Evolutionary conservation across 53 echinoderm and acorn worm species (phyloP).

Genomic region (Stichopus horrens): DNA sequence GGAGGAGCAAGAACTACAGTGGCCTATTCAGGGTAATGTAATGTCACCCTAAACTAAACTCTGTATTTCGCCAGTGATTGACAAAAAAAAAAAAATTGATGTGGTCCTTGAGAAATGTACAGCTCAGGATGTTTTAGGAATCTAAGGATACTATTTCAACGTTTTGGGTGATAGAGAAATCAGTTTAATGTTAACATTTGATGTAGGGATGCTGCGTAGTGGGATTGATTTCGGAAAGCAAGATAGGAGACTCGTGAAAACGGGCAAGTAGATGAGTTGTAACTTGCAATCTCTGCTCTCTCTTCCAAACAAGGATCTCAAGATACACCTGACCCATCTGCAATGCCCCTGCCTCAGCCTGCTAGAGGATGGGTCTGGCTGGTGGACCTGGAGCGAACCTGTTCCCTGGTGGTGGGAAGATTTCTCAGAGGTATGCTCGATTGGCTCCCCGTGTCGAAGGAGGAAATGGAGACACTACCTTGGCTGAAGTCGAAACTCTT

Average conservation of each 20-base stretch:
- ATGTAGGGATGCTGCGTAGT: too few relatives aligned
- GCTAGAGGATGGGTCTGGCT: conserved; percentile 97
- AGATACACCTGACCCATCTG: conserved; percentile 78
- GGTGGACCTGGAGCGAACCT: conserved; percentile 95
- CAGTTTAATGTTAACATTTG: too few relatives aligned
- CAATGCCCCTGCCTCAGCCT: conserved; percentile 91
- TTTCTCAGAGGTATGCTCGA: conserved; percentile 96
- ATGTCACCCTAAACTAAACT: neutral
- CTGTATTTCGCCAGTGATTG: too few relatives aligned
- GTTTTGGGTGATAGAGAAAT: too few relatives aligned
- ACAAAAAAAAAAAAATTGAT: too few relatives aligned
- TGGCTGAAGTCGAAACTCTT: conserved; percentile 86
- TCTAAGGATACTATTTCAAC: too few relatives aligned
- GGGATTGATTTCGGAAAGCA: too few relatives aligned
- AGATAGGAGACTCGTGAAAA: too few relatives aligned
- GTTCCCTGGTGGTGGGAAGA: conserved; percentile 85
- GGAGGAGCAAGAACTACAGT: conserved; percentile 96
- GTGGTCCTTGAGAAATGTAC: too few relatives aligned
- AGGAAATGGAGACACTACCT: conserved; percentile 84
- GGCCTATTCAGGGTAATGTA: conserved; percentile 87
- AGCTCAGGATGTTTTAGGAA: too few relatives aligned
- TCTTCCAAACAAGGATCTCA: conserved; percentile 54
- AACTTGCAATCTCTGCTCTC: neutral
- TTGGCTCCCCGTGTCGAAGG: conserved; percentile 87
- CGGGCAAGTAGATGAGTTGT: neutral